Evolutionary conservation across 2,888 invertebrate genomes (phyloP).

Genomic region (Arrhopalites spinosus): DNA sequence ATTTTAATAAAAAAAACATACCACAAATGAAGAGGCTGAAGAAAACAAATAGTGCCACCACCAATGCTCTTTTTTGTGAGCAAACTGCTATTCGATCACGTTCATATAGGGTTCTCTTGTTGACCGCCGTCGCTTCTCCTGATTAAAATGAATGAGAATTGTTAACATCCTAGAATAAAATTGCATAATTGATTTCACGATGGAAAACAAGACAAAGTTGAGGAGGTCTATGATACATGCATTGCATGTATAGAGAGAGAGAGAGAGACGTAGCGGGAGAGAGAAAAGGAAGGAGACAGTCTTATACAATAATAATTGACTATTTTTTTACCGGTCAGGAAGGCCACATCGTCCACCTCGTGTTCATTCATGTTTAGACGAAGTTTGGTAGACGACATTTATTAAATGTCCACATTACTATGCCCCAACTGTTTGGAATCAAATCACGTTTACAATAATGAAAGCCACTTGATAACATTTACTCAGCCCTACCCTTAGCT

Average conservation of each 20-base stretch:
- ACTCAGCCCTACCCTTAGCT: not conserved
- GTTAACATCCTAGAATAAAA: not conserved
- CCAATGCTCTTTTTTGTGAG: slow-evolving; percentile 82
- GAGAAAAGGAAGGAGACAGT: too few relatives aligned
- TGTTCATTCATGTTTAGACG: slow-evolving; percentile 75
- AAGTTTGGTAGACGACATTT: slow-evolving; percentile 51
- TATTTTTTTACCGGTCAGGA: slow-evolving; percentile 74
- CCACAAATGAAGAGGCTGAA: slow-evolving; percentile 65
- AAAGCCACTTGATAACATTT: slow-evolving; percentile 19
- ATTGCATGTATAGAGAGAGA: not conserved
- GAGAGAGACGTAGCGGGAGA: not conserved
- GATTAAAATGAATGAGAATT: slow-evolving; percentile 4
- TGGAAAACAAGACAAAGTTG: not conserved
- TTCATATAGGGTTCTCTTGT: slow-evolving; percentile 72
- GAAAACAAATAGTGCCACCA: slow-evolving; percentile 78
- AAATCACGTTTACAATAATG: not conserved
- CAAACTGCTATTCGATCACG: slow-evolving; percentile 82
- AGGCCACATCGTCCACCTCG: slow-evolving; percentile 90
- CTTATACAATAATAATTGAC: not conserved
- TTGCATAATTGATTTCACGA: not conserved
- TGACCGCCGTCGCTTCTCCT: slow-evolving; percentile 58
- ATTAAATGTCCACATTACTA: slow-evolving; percentile 18
- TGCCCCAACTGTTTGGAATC: slow-evolving; percentile 25
- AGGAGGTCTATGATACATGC: not conserved
- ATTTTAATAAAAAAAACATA: not conserved